These are phyloP conservation scores for Sebastiscus albofasciatus DNA, from an alignment of 2,797 vertebrate genomes.

Conservation along the genomic window DNA sequence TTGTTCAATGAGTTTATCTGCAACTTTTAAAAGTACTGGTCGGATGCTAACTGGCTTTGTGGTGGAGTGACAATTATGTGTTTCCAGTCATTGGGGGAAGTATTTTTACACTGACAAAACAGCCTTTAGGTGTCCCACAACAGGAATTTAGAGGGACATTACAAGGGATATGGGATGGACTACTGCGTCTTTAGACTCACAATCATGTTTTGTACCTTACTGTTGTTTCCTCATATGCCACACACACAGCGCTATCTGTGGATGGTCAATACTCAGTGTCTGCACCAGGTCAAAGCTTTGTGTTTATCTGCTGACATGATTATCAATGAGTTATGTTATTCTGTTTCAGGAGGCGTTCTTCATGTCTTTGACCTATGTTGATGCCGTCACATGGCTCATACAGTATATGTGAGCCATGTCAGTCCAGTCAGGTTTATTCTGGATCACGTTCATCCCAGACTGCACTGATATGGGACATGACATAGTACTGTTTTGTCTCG, in stretches of 20 bases:
- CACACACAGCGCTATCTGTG: neutral
- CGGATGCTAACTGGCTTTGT: neutral
- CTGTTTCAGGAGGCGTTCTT: neutral
- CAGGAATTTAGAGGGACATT: neutral
- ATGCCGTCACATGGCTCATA: neutral
- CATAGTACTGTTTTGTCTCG: neutral
- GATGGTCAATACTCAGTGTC: neutral
- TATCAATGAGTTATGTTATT: neutral
- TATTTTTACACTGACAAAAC: neutral
- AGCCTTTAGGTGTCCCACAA: neutral
- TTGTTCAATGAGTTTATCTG: neutral
- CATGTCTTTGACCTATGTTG: neutral
- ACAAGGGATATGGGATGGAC: neutral
- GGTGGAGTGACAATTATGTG: neutral
- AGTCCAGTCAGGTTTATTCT: neutral
- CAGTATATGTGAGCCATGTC: neutral
- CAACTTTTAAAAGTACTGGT: neutral
- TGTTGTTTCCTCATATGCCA: neutral
- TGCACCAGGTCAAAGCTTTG: neutral
- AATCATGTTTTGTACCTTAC: neutral
- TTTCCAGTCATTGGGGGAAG: neutral
- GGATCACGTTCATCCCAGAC: neutral
- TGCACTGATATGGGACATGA: neutral
- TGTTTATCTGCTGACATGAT: neutral
- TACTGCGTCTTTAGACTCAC: neutral